Evolutionary conservation across 2,797 vertebrate species (phyloP), one percentile per base, ranked within the genome.

Genomic region (Chanos chanos): DNA sequence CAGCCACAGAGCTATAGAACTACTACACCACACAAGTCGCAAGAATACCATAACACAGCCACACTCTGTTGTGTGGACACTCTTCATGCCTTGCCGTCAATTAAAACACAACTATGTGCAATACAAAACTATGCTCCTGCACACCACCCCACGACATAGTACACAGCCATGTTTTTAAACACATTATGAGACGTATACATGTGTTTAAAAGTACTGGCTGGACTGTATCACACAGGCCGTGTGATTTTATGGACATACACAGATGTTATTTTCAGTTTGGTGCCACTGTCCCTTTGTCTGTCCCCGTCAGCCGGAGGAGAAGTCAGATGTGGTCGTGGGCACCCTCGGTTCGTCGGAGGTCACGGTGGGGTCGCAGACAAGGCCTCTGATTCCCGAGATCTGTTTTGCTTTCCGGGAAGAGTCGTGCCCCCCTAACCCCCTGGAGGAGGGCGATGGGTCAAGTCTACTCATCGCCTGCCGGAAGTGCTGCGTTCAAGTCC

Each of bases 341-440:
- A 16, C 15, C 1, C 4, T 24, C 30, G 21, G 19, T 2, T 7
- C 52, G 6, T 7, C 18, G 1, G 45, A 45, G 15, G 36, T 43
- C 9, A 3, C 47, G 43, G 68, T 27, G 61, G 55, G 30, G 2
- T 21, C 70, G 64, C 92, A 90, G 73, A 94, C 91, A 53, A 95
- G 90, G 72, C 96, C 95, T 63, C 87, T 99, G 73, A 89, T 98
- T 72, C 96, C 94, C 31, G 96, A 99, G 83, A 94, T 98, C 81
- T 99, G 94, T 82, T 99, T 99, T 75, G 92, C 92, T 55, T 95
- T 93, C 80, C 91, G 94, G 39, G 94, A 98, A 78, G 92, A 93
- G 72, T 91, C 92, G 73, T 93, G 84, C 51, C 90, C 93, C 19
- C 89, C 93, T 31, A 96, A 89, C 77, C 90, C 91, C 25, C 91